These are phyloP conservation scores for Drosophila mulleri DNA, from an alignment of 2,888 invertebrate genomes.

Conservation along the genomic window DNA sequence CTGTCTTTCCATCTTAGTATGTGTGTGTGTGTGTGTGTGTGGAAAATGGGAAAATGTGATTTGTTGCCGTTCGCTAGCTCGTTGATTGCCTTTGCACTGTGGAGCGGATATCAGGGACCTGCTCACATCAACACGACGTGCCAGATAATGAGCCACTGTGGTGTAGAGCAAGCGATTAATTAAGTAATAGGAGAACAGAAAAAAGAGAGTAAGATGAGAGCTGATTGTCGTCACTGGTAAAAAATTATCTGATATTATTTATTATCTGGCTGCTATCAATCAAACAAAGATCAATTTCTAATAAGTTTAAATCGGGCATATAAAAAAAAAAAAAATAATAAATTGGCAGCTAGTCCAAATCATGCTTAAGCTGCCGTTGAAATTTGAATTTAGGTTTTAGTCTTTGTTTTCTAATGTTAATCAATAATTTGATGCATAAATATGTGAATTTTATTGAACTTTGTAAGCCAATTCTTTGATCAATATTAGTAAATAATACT, in stretches of 20 bases:
- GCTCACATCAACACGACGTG: background rate
- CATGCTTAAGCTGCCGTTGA: too few species aligned
- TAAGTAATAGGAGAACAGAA: constrained; percentile 39
- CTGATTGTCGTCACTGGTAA: background rate
- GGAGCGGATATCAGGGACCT: constrained; percentile 28
- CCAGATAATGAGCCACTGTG: constrained; percentile 1
- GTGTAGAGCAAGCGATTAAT: constrained; percentile 54
- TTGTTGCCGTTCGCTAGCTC: constrained; percentile 39
- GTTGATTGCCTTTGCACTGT: constrained; percentile 32
- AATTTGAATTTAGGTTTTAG: too few species aligned
- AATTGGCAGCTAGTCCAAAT: too few species aligned
- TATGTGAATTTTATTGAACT: too few species aligned
- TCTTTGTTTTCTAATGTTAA: too few species aligned
- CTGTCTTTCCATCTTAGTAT: background rate
- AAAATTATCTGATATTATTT: background rate
- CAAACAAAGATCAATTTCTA: background rate
- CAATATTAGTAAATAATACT: too few species aligned
- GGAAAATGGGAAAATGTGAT: constrained; percentile 67
- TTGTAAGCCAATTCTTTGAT: too few species aligned
- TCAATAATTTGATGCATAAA: too few species aligned
- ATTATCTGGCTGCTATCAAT: background rate
- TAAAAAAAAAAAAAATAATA: too few species aligned
- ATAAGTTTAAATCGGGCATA: too few species aligned
- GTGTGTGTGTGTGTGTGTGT: constrained; percentile 10
- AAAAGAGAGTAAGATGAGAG: too few species aligned